Conservation (phyloP, 2,888 invertebrate genomes). For the Chalcis sispes region DNA sequence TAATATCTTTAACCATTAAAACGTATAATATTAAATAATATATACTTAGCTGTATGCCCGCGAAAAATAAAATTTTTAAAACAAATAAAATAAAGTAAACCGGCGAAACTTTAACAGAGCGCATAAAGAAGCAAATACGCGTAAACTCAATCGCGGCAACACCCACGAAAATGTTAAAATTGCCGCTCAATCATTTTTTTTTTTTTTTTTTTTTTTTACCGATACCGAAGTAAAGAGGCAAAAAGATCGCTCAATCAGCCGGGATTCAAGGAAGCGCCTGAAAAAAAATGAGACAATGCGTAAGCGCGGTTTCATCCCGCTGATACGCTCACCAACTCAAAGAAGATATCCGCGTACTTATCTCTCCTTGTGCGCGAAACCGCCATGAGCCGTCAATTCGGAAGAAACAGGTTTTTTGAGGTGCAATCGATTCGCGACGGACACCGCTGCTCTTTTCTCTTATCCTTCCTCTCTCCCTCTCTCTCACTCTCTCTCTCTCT, state of each 20-base stretch:
- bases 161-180: no score
- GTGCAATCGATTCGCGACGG: constrained; percentile 66
- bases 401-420: constrained; percentile 61
- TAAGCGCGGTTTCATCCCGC: constrained; percentile 41
- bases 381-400: constrained; percentile 39
- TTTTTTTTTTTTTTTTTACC: neutral
- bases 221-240: neutral
- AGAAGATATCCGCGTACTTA: neutral
- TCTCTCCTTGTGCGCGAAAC: neutral
- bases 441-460: constrained; percentile 41
- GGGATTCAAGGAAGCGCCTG: neutral
- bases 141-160: no score
- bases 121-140: no score
- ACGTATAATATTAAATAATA: no score
- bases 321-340: constrained; percentile 21
- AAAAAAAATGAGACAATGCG: constrained; percentile 45
- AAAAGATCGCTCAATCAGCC: constrained; percentile 5
- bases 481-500: constrained; percentile 41
- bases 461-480: constrained; percentile 59
- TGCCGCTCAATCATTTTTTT: no score
- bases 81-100: no score
- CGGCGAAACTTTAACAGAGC: no score
- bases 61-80: no score
- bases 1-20: no score
- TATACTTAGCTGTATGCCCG: no score